These are phyloP conservation scores for Drosophila littoralis DNA, from an alignment of 1,140 invertebrate species.

Conservation along the genomic window DNA sequence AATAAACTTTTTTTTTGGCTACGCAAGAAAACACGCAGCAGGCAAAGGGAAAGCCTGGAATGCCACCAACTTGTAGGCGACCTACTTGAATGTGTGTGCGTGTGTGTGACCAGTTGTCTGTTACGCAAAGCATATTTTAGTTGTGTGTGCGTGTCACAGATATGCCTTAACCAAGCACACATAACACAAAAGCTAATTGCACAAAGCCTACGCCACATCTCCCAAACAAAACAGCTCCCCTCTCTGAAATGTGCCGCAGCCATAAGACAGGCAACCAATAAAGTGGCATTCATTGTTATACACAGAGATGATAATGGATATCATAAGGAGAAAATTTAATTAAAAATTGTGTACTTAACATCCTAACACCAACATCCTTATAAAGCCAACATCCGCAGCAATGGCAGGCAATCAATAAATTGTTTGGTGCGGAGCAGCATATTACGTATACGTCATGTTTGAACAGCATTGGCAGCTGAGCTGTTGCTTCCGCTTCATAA, in stretches of 20 bases:
- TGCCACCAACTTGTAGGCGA: constrained; percentile 8
- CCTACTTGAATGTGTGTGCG: constrained; percentile 32
- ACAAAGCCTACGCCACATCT: constrained; percentile 62
- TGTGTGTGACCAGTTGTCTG: background rate
- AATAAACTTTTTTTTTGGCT: constrained; percentile 4
- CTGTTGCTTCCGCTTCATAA: constrained; percentile 72
- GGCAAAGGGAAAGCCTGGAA: constrained; percentile 11
- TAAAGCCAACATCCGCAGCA: constrained; percentile 3
- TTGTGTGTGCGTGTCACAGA: background rate
- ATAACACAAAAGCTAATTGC: constrained; percentile 68
- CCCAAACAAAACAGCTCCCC: constrained; percentile 13
- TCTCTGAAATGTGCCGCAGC: constrained; percentile 16
- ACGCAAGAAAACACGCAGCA: constrained; percentile 22
- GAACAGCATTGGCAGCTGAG: constrained; percentile 61
- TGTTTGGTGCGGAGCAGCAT: constrained; percentile 7
- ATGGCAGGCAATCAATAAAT: constrained; percentile 48
- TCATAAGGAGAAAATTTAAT: constrained; percentile 48
- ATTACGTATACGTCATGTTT: constrained; percentile 75
- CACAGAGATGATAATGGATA: constrained; percentile 62
- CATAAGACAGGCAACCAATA: constrained; percentile 58
- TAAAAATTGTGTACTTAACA: constrained; percentile 49
- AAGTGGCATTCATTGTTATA: constrained; percentile 63
- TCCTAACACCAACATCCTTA: constrained; percentile 23
- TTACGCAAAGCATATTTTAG: background rate
- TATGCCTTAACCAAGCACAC: constrained; percentile 54